Evolutionary conservation across 2,797 vertebrate species (phyloP).

Genomic region (Tapirus indicus): DNA sequence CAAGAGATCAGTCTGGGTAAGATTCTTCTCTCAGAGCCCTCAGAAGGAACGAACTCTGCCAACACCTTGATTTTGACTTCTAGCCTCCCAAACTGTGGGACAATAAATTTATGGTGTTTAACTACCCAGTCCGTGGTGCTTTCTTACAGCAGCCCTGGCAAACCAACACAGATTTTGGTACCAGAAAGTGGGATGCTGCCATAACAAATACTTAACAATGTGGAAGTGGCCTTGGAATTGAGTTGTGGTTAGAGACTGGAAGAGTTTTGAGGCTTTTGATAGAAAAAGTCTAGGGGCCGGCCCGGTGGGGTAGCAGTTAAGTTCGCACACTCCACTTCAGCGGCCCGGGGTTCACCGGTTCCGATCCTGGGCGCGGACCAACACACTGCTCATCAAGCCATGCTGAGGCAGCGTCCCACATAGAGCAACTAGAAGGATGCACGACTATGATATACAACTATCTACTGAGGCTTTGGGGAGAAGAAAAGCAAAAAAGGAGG

Average conservation of each 20-base stretch:
- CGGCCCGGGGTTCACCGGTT: too few species aligned
- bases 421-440: too few species aligned
- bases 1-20: neutral
- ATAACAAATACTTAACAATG: neutral
- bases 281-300: neutral
- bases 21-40: neutral
- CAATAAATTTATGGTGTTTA: neutral
- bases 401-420: too few species aligned
- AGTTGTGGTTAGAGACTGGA: neutral
- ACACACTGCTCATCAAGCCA: too few species aligned
- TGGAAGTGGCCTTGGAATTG: neutral
- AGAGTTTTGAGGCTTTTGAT: neutral
- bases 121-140: neutral
- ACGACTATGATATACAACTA: too few species aligned
- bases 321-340: too few species aligned
- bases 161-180: neutral
- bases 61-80: neutral
- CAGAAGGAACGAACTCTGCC: neutral
- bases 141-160: neutral
- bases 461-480: too few species aligned
- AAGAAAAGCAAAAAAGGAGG: too few species aligned
- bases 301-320: too few species aligned
- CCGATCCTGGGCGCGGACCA: too few species aligned
- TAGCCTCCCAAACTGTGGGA: neutral
- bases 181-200: neutral